Evolutionary conservation across 2,888 invertebrate genomes (phyloP), one percentile per base, ranked within the genome.

Genomic region (Galerucella pusilla): DNA sequence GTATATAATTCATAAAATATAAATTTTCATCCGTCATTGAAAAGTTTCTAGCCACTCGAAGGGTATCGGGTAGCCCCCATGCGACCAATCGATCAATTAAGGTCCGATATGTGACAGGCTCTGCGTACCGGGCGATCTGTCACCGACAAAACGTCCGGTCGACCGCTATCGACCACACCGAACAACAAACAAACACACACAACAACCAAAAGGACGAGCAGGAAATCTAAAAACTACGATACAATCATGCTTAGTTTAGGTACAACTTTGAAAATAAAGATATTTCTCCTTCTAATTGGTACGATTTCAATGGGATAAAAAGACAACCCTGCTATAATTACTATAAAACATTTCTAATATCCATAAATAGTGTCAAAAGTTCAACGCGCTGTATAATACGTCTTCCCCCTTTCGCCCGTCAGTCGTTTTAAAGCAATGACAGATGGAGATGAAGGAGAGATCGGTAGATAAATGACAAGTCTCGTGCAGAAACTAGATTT

Each of bases 81-180:
- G 85, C 80, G 85, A 80, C 79, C 81, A 75, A 85, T 86, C 83
- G 85, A 85, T 86, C 86, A 86, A 85, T 86, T 86, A 86, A 82
- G 80, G 81, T 70, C 77, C 81, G 80, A 81, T 79, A 79, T 80
- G 80, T 78, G 81, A 82, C 83, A 81, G 81, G 79, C 80, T 78
- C 82, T 81, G 81, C 81, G 78, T 83, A 77, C 82, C 83, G 81
- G 82, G 80, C 84, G 82, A 85, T 86, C 85, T 86, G 86, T 86
- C 86, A 85, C 85, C 84, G 83, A 81, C 84, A 85, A 82, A 83
- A 80, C 80, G 81, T 81, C 54, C 66, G 75, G 69, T 77, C 80
- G 78, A 84, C 84, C 84, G 83, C 83, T 77, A 20, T 1, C 20
- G 20, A 84, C 84, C 84, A 83, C 84, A 82, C 6, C 35, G 35